Conservation (phyloP, 2,113 vertebrate species). For the Thinocorus orbignyianus region DNA sequence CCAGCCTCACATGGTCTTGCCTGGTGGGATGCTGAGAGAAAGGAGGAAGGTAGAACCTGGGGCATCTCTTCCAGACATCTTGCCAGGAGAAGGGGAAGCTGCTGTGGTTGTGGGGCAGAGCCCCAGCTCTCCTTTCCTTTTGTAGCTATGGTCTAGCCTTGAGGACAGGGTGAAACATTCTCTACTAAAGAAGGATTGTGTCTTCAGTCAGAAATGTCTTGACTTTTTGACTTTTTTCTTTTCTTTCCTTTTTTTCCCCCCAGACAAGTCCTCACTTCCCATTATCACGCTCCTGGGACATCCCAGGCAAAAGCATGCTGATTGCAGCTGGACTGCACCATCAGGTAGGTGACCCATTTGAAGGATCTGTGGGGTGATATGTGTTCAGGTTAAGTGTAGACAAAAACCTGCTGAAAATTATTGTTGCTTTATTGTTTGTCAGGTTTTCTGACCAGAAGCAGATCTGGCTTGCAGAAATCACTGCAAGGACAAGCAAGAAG, state of each 20-base stretch:
- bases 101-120: neutral
- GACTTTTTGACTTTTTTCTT: too few species aligned
- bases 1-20: neutral
- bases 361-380: neutral
- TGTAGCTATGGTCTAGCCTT: neutral
- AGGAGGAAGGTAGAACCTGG: neutral
- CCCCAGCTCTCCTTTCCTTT: neutral
- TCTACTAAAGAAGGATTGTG: accelerated
- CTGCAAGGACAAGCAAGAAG: neutral
- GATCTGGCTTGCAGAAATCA: neutral
- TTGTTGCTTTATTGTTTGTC: neutral
- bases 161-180: neutral
- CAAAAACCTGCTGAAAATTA: neutral
- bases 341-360: neutral
- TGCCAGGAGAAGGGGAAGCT: neutral
- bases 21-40: neutral
- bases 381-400: neutral
- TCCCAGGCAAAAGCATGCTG: neutral
- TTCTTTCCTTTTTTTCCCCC: accelerated
- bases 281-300: neutral
- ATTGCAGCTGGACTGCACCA: neutral
- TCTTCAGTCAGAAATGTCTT: neutral
- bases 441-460: neutral
- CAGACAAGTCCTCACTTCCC: neutral
- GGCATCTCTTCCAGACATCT: neutral